phyloP scores from a whole-genome alignment of 2,113 vertebrate genomes.

The Miniopterus natalensis region DNA sequence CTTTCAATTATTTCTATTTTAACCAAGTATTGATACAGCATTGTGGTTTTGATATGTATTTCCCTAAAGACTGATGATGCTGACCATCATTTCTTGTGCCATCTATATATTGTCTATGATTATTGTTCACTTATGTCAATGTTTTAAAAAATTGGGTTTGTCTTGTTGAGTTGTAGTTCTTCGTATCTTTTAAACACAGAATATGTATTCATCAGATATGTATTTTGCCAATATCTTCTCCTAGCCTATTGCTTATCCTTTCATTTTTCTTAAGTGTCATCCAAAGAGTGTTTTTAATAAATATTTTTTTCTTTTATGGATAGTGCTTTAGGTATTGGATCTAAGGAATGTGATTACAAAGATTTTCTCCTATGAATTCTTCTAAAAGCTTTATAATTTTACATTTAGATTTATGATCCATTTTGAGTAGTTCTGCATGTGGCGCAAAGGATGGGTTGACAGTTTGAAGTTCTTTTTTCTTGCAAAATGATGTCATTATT shows the following conservation, averaged over 20 bases:
- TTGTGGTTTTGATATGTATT: slow-evolving; percentile 27
- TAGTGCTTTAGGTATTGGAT: not conserved
- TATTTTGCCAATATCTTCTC: slow-evolving; percentile 35
- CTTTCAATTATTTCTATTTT: slow-evolving; percentile 33
- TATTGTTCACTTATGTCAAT: not conserved
- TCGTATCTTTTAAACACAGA: not conserved
- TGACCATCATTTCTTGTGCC: not conserved
- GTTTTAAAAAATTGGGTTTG: slow-evolving; percentile 1
- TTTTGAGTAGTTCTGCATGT: slow-evolving; percentile 20
- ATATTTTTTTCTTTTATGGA: slow-evolving; percentile 21
- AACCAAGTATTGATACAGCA: not conserved
- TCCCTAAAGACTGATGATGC: not conserved
- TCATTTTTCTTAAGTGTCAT: slow-evolving; percentile 24
- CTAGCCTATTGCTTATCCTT: not conserved
- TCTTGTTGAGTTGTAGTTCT: not conserved
- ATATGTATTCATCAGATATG: not conserved
- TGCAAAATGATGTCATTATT: slow-evolving; percentile 37
- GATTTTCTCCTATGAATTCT: not conserved
- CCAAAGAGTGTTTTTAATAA: slow-evolving; percentile 21
- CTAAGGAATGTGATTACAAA: slow-evolving; percentile 9
- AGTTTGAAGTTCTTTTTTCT: not conserved
- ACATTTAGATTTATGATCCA: slow-evolving; percentile 18
- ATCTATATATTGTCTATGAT: not conserved
- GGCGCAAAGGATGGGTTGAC: not conserved
- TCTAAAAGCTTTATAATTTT: slow-evolving; percentile 39